Base-by-base conservation (phyloP, 1,140 invertebrate genomes). In the Dufourea novaeangliae region DNA sequence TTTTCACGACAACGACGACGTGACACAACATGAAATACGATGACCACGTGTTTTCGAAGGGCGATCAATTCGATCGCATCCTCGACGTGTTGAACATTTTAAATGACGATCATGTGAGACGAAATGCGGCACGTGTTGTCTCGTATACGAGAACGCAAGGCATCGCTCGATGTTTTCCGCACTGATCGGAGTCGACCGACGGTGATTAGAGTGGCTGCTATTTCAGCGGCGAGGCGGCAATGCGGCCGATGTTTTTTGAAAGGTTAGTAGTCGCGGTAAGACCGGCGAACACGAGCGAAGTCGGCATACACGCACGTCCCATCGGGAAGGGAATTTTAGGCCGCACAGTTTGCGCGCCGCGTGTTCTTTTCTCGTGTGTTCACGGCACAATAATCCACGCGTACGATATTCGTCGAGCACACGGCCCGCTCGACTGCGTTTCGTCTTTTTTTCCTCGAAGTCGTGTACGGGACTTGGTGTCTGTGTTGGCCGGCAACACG, bases 161-260 rank as follows among this genome's bases (percentile, higher is more conserved):
- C 78, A 86, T 86, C 75, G 83, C 69, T 68, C 81, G 62, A 87
- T 87, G 85, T 89, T 89, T 89, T 89, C 74, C 69, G 83, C 59
- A 72, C 71, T 63, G 85, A 80, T 74, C 71, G 80, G 69, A 67
- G 79, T 74, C 82, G 76, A 82, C 70, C 34, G 64, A 46, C 39
- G 74, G 75, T 68, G 68, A 52, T 77, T 44, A 76, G 75, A 79
- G 66, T 56, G 66, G 44, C 69, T 67, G 70, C 66, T 79, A 83
- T 83, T 78, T 83, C 79, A 80, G 67, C 72, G 69, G 37, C 2
- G 44, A 80, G 82, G 80, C 81, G 76, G 46, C 86, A 87, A 85
- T 84, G 86, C 73, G 79, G 67, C 57, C 86, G 34, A 91, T 82
- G 89, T 91, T 91, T 90, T 91, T 87, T 66, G 86, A 79, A 66